Evolutionary conservation across 2,888 invertebrate species (phyloP), one percentile per base, ranked within the genome.

Genomic region (Mythimna loreyi): DNA sequence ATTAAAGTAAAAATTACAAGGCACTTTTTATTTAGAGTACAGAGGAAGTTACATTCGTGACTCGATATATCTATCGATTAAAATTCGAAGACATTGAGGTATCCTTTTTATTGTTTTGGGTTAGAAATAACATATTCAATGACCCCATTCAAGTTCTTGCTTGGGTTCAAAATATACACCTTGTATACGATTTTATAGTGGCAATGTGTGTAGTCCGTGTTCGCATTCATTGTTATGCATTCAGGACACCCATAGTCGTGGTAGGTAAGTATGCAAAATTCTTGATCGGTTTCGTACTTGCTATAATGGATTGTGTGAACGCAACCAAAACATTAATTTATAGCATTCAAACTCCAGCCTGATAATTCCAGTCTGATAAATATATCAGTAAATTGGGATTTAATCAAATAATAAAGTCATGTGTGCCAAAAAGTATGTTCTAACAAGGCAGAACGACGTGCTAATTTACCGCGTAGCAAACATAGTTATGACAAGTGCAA

Each of bases 221-320:
- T 72, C 56, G 64, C 68, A 72, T 71, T 78, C 64, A 81, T 83
- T 82, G 68, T 73, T 73, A 82, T 82, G 84, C 60, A 82, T 84
- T 71, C 77, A 75, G 84, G 77, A 80, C 84, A 82, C 67, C 57
- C 72, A 78, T 72, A 75, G 72, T 57, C 64, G 62, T 57, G 63
- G 66, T 64, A 79, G 53, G 71, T 77, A 78, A 65, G 64, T 79
- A 84, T 84, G 84, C 72, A 75, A 78, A 81, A 81, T 75, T 58
- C 62, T 83, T 69, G 61, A 75, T 81, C 70, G 59, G 66, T 72
- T 81, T 49, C 52, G 61, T 69, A 73, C 60, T 56, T 59, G 57
- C 36, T 43, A 36, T 67, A 63, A 62, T 36, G 40, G 47, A 59
- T 52, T 57, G 45, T 68, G 43, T 16, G 19, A 58, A 57, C n/a